Base-by-base conservation (phyloP, 2,888 invertebrate genomes). In the Alviniconcha strummeri region DNA sequence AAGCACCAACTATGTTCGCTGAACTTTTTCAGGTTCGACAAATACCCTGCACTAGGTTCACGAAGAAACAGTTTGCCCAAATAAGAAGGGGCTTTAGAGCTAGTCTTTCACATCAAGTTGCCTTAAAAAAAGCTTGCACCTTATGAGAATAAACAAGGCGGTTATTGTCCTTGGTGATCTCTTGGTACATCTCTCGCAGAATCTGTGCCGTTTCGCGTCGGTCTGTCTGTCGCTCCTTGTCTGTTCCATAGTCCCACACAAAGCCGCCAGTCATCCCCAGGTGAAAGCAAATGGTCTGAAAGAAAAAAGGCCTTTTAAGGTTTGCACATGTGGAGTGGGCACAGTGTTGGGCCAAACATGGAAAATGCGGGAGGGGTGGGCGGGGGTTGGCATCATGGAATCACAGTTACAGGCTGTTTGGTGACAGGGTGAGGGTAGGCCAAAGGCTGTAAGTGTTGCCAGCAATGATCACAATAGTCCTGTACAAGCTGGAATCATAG, bases 381-480 rank as follows among this genome's bases (percentile, higher is more conserved):
- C 1, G 36, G 36, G 36, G 36, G 36, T 36, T n/a, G n/a, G n/a
- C 36, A 3, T 36, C 36, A 17, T 13, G 60, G 54, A 36, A 19
- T 11, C 54, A 9, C 11, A 86, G 89, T 85, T 87, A 92, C 92
- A 55, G 90, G 88, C 52, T 84, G 54, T 55, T 87, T 88, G n/a
- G 92, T 92, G 19, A 90, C 89, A 55, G 92, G 92, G 84, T 92
- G 92, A 5, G 88, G 85, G 82, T 92, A 92, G 78, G 92, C 89
- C 6, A 92, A 85, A 17, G 92, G 92, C 79, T 92, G 92, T 15
- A 89, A 72, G 4, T 89, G 57, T 77, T 85, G 9, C 71, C 80
- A 83, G 56, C 89, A 81, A 81, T 92, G 90, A 81, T 91, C 90
- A 15, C 36, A 36, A 36, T 71, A n/a, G 7, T 56, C 60, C 56